Base-by-base conservation (phyloP, 2,113 vertebrate species). In the Columba livia region DNA sequence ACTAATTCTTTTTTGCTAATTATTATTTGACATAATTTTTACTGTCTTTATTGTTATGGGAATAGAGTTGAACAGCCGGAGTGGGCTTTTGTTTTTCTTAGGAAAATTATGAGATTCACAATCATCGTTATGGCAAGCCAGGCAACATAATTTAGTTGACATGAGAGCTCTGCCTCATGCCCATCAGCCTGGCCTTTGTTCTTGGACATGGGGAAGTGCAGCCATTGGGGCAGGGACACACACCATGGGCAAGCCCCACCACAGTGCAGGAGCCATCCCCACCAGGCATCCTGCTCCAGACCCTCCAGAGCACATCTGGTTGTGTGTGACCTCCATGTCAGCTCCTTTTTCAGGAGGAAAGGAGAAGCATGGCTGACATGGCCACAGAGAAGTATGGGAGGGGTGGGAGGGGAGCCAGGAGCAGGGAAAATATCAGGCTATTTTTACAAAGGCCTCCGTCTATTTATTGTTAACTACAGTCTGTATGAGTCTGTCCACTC, bases 281-380 rank as follows among this genome's bases (percentile, higher is more conserved):
- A 19, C 18, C 6, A 34, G 53, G 18, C 32, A 16, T 25, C 32
- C 38, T 21, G 17, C 54, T 51, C 18, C 40, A 83, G 60, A 12
- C 31, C 32, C 12, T 57, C 51, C 57, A 58, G 61, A 71, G 24
- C 11, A 11, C 25, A 28, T 15, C 24, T 11, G 40, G 31, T 32
- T 58, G 9, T 0, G 0, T 2, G 11, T 9, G 17, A 40, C 25
- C 38, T 15, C 9, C 28, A 18, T 1, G 0, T 3, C 40, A 92
- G 50, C 16, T 65, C 23, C 17, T 64, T 28, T 38, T 31, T 32
- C 23, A 32, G 19, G 4, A 4, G 11, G 12, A 19, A 42, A 32
- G 32, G 23, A 66, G 51, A 40, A 74, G 14, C 28, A 36, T 0
- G 2, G 31, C 31, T 62, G 48, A 29, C 14, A 15, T 1, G 10